Evolutionary conservation across 2,888 invertebrate genomes (phyloP).

Genomic region (Torymus aiolomorphi): DNA sequence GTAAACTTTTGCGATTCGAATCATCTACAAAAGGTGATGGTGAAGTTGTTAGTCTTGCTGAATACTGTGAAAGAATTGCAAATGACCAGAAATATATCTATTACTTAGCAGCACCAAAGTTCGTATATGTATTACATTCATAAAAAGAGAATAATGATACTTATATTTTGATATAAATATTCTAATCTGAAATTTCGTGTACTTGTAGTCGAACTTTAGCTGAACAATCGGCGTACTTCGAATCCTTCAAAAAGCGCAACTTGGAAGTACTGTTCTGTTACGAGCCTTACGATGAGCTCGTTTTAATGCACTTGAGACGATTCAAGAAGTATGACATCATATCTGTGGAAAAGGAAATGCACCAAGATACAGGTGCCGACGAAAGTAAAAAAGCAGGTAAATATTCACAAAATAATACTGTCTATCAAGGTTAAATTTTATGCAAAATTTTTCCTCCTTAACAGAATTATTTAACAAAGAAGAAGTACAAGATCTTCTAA

Average conservation of each 20-base stretch:
- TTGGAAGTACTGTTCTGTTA: constrained; percentile 96
- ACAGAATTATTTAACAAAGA: constrained; percentile 78
- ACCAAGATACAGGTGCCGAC: constrained; percentile 81
- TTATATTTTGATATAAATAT: constrained; percentile 8
- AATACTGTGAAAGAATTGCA: constrained; percentile 87
- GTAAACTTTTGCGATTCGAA: constrained; percentile 93
- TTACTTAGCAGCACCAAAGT: constrained; percentile 96
- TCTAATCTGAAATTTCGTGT: constrained; percentile 6
- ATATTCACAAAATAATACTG: constrained; percentile 31
- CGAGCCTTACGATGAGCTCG: constrained; percentile 97
- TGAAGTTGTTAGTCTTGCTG: constrained; percentile 85
- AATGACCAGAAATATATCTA: constrained; percentile 91
- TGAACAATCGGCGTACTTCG: constrained; percentile 95
- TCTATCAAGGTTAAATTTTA: not conserved
- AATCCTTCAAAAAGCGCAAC: constrained; percentile 90
- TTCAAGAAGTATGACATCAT: constrained; percentile 86
- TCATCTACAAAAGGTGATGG: constrained; percentile 87
- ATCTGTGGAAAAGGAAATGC: constrained; percentile 96
- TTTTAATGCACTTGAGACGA: constrained; percentile 90
- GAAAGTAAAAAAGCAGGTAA: constrained; percentile 69
- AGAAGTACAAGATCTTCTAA: constrained; percentile 87
- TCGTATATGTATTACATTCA: constrained; percentile 58
- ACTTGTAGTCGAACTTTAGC: constrained; percentile 89
- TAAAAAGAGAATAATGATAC: constrained; percentile 6
- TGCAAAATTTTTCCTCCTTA: not conserved